Conservation (phyloP, 2,113 vertebrate species). For the Dicaeum eximium region DNA sequence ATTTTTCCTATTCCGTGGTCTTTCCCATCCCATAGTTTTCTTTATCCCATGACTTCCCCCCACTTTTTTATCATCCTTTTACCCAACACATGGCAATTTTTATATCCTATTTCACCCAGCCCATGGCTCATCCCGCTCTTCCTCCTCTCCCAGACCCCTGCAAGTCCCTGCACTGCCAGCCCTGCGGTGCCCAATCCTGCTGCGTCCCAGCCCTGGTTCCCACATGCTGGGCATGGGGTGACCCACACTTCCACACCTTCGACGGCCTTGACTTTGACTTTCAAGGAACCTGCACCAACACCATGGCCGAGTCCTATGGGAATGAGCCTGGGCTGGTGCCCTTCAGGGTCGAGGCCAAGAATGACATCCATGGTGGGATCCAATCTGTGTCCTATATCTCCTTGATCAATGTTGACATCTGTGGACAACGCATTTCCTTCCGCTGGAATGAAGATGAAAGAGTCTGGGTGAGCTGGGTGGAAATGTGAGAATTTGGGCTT, state of each 20-base stretch:
- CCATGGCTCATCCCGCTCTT: neutral
- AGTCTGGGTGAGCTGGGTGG: slow-evolving; percentile 72
- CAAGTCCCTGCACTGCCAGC: slow-evolving; percentile 66
- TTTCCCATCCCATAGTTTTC: neutral
- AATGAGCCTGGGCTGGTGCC: slow-evolving; percentile 60
- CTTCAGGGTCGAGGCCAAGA: slow-evolving; percentile 80
- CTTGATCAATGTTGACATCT: slow-evolving; percentile 64
- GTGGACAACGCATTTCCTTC: slow-evolving; percentile 68
- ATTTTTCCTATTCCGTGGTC: neutral
- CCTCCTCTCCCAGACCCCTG: slow-evolving; percentile 74
- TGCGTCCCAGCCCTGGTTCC: slow-evolving; percentile 61
- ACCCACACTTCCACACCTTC: slow-evolving; percentile 77
- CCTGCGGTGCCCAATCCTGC: neutral
- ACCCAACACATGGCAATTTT: neutral
- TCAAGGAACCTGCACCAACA: slow-evolving; percentile 77
- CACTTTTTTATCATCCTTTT: neutral
- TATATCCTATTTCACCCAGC: neutral
- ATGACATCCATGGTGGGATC: slow-evolving; percentile 73
- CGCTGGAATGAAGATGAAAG: slow-evolving; percentile 65
- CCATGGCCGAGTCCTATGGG: slow-evolving; percentile 67
- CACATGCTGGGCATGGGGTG: slow-evolving; percentile 72
- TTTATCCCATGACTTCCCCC: neutral
- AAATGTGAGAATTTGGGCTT: neutral
- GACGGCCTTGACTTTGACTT: slow-evolving; percentile 68
- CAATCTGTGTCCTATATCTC: slow-evolving; percentile 72